Evolutionary conservation across 2,888 invertebrate genomes (phyloP).

Genomic region (Penaeus monodon): DNA sequence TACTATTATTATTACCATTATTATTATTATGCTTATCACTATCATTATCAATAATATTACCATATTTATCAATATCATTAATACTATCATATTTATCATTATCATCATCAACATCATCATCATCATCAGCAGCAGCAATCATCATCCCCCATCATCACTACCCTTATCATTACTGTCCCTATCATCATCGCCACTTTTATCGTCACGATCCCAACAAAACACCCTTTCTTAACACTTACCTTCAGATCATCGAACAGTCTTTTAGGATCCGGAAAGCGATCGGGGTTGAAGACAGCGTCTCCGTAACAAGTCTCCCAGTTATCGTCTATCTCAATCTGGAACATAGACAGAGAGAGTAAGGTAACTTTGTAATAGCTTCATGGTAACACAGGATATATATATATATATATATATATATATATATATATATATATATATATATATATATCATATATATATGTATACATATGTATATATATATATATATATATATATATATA

Average conservation of each 20-base stretch:
- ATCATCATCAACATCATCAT: too few relatives aligned
- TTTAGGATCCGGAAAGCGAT: slow-evolving; percentile 79
- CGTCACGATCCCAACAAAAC: too few relatives aligned
- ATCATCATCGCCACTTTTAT: too few relatives aligned
- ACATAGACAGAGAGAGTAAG: slow-evolving; percentile 67
- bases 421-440: neutral
- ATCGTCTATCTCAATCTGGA: slow-evolving; percentile 87
- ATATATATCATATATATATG: neutral
- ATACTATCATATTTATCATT: too few relatives aligned
- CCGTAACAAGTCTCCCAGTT: slow-evolving; percentile 90
- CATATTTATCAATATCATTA: too few relatives aligned
- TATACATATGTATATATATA: slow-evolving; percentile 13
- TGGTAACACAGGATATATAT: neutral
- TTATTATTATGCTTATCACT: too few relatives aligned
- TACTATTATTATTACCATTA: too few relatives aligned
- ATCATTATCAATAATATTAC: too few relatives aligned
- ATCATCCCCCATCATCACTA: too few relatives aligned
- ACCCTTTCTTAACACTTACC: slow-evolving; percentile 15
- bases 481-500: slow-evolving; percentile 11
- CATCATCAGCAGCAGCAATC: too few relatives aligned
- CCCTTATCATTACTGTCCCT: too few relatives aligned
- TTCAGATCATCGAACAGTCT: slow-evolving; percentile 75
- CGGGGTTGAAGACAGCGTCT: slow-evolving; percentile 79
- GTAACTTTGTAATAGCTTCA: too few relatives aligned
- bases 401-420: neutral